Evolutionary conservation across 2,797 vertebrate genomes (phyloP), one percentile per base, ranked within the genome.

Genomic region (Nasua narica): DNA sequence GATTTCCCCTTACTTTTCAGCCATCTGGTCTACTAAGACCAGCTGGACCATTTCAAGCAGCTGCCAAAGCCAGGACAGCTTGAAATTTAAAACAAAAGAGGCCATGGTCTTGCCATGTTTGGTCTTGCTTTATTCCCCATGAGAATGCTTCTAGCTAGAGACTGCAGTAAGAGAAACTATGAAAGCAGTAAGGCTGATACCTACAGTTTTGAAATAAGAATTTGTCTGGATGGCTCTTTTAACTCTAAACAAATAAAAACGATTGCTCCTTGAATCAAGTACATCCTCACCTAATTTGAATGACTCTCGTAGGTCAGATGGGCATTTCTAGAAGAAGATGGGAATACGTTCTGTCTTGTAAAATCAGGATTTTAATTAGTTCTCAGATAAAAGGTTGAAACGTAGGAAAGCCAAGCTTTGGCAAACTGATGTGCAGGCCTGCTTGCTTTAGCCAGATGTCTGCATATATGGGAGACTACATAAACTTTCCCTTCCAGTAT

Each of bases 11-110:
- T 87, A 91, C 69, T 96, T 98, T 91, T 93, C 48, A 81, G 88
- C 96, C 95, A 97, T 97, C 95, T 97, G 97, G 78, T 90, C 90
- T 97, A 94, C 79, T 87, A 86, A 87, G 46, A 95, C 95, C 97
- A 97, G 95, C 95, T 96, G 96, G 95, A 93, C 84, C 78, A 94
- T 95, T 96, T 90, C 37, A 89, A 96, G 82, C 88, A 97, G 86
- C 83, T 96, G 91, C 83, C 96, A 96, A 94, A 85, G 35, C 35
- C 65, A 97, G 78, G 37, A 92, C 60, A 95, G 83, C 81, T 79
- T 96, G 65, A 40, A 97, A 94, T 96, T 94, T 91, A 89, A 98
- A 95, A 95, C 35, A 95, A 95, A 95, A 95, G 74, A 84, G 70
- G 58, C 48, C 37, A 43, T 14, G 82, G 37, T 72, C 78, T 79